Percentiles rank a stretch among this genome's conserved stretches.
Evolutionary conservation across 2,113 vertebrate genomes (phyloP).

Genomic region (Pongo abelii): DNA sequence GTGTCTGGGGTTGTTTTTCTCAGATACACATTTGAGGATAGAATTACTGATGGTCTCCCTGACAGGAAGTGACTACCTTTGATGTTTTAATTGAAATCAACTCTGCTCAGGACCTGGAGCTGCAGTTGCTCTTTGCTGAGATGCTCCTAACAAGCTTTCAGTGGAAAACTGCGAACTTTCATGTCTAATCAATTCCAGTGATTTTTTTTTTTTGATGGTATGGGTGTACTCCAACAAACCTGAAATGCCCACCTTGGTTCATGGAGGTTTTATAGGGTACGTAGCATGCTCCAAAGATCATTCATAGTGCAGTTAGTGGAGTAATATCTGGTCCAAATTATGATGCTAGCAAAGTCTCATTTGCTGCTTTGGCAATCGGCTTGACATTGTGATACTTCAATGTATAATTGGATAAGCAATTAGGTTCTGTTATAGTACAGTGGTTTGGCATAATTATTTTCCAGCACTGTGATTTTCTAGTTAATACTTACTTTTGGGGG

Average conservation of each 20-base stretch:
- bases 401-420: constrained; percentile 71
- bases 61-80: neutral
- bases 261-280: neutral
- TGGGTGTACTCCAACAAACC: neutral
- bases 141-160: neutral
- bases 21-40: neutral
- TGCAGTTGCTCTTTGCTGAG: neutral
- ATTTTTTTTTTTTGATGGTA: neutral
- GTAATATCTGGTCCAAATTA: constrained; percentile 30
- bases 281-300: neutral
- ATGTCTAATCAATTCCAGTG: neutral
- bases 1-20: neutral
- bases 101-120: neutral
- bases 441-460: constrained; percentile 79
- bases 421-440: constrained; percentile 72
- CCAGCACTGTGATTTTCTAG: constrained; percentile 78
- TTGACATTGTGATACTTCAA: constrained; percentile 71
- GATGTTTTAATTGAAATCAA: neutral
- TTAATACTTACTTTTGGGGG: constrained; percentile 75
- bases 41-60: neutral
- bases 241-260: neutral
- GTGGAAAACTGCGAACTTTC: neutral
- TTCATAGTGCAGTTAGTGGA: neutral
- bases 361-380: constrained; percentile 46
- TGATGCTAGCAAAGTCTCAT: constrained; percentile 7